phyloP scores from a whole-genome alignment of 1,140 invertebrate species.

The Capitella teleta region DNA sequence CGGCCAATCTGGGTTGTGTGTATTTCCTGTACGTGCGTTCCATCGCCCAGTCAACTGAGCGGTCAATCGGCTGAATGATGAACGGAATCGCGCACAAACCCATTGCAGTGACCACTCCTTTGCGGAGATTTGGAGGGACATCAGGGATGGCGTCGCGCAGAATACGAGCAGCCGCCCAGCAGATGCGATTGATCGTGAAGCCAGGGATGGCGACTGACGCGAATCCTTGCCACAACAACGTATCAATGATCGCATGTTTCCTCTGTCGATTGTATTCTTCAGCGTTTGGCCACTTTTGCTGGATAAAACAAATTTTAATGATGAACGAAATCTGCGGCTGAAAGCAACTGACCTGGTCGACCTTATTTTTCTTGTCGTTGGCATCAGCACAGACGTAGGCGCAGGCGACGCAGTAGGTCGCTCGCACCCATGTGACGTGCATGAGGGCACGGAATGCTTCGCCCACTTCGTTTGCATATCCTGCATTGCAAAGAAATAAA shows the following conservation, averaged over 20 bases:
- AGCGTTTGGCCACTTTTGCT: constrained; percentile 21
- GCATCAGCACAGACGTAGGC: constrained; percentile 82
- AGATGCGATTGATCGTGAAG: constrained; percentile 80
- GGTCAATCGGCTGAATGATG: constrained; percentile 85
- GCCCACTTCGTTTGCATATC: constrained; percentile 91
- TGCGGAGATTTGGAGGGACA: constrained; percentile 46
- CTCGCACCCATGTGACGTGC: constrained; percentile 57
- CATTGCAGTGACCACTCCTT: constrained; percentile 61
- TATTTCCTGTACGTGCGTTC: constrained; percentile 52
- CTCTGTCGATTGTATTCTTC: constrained; percentile 20
- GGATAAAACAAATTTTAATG: constrained; percentile 12
- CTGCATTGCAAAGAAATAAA: constrained; percentile 46
- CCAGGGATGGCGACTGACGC: constrained; percentile 87
- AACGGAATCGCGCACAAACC: constrained; percentile 78
- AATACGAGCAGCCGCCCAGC: constrained; percentile 49
- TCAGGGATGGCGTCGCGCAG: constrained; percentile 45
- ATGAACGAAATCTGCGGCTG: neutral
- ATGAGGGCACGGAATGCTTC: constrained; percentile 78
- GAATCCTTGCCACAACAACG: constrained; percentile 81
- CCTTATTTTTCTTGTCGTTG: constrained; percentile 61
- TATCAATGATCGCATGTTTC: constrained; percentile 58
- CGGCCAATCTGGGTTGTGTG: too few species aligned
- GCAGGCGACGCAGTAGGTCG: constrained; percentile 68
- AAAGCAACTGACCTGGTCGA: constrained; percentile 48
- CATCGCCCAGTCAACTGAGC: constrained; percentile 64